Percentiles rank a stretch among this genome's conserved stretches.
These are phyloP conservation scores for Temnothorax ravouxi DNA, from an alignment of 2,888 invertebrate genomes.

Conservation along the genomic window DNA sequence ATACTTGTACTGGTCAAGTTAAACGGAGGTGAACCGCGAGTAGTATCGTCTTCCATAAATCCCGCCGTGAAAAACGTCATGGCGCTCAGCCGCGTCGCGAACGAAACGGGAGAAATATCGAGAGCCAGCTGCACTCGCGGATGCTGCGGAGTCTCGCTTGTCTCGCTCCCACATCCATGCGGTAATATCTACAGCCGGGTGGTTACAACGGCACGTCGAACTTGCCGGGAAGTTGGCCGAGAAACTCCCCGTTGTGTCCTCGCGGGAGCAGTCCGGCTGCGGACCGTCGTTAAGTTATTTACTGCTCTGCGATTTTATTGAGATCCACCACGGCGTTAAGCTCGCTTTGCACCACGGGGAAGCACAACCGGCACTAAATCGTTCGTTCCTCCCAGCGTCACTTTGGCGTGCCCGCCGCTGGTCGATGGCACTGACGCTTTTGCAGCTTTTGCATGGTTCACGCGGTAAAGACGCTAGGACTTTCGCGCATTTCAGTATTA, in stretches of 20 bases:
- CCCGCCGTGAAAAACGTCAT: conserved; percentile 61
- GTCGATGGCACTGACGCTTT: conserved; percentile 15
- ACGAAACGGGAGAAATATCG: conserved; percentile 67
- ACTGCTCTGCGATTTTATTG: conserved; percentile 53
- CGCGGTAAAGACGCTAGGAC: neutral
- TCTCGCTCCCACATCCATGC: conserved; percentile 37
- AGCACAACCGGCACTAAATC: conserved; percentile 38
- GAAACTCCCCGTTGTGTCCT: conserved; percentile 53
- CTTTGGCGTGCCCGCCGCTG: neutral
- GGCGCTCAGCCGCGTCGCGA: conserved; percentile 42
- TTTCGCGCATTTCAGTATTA: conserved; percentile 7
- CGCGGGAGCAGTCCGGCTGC: conserved; percentile 36
- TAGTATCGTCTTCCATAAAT: conserved; percentile 65
- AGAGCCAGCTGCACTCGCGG: conserved; percentile 59
- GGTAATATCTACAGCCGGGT: conserved; percentile 58
- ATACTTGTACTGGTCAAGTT: conserved; percentile 12
- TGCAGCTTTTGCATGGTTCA: conserved; percentile 23
- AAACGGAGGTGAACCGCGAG: conserved; percentile 30
- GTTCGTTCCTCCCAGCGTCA: conserved; percentile 7
- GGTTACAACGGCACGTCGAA: conserved; percentile 43
- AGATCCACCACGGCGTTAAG: conserved; percentile 45
- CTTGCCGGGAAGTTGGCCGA: conserved; percentile 54
- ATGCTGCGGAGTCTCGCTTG: conserved; percentile 31
- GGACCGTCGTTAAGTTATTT: conserved; percentile 51
- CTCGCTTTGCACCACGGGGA: conserved; percentile 31